Base-by-base conservation (phyloP, 2,113 vertebrate genomes). In the Menidia beryllina region DNA sequence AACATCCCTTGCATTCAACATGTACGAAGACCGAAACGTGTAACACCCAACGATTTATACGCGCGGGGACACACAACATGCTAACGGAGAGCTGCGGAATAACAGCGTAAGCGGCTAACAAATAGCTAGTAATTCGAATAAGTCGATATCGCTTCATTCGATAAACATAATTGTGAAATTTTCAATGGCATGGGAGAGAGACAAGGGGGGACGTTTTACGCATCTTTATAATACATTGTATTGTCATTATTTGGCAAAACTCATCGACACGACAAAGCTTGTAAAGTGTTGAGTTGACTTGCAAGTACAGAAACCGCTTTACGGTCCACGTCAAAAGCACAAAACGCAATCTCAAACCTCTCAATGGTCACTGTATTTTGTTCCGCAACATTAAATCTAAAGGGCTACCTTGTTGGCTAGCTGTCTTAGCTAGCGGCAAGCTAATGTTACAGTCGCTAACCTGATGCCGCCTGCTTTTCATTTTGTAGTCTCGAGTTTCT, bases 401-500 rank as follows among this genome's bases (percentile, higher is more conserved):
- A 60, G 52, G 23, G 75, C 82, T 86, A 72, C 39, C 67, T 26
- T 66, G 70, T 76, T 83, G 85, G 79, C 84, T 39, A 79, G 88
- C 73, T 82, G 50, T 19, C 26, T 10, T 30, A 76, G 84, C 79
- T 84, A 88, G 65, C 75, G 61, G 57, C 25, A 66, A 26, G 90
- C 90, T 91, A 91, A 83, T 74, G 55, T 21, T 79, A 36, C 25
- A 43, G 9, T 39, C 38, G 87, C 77, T 82, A 88, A 76, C 78
- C 54, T 39, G 48, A 23, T 54, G 58, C 62, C 62, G 84, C 54
- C 58, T 72, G 72, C 38, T 45, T 79, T 49, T 60, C n/a, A n/a
- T 66, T 55, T 38, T 24, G 54, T 70, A 67, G 34, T 13, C 17
- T 58, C n/a, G 71, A 88, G 73, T 85, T 75, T 69, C 11, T 12